These are phyloP conservation scores for Fratercula arctica DNA, from an alignment of 2,797 vertebrate genomes.

Conservation along the genomic window DNA sequence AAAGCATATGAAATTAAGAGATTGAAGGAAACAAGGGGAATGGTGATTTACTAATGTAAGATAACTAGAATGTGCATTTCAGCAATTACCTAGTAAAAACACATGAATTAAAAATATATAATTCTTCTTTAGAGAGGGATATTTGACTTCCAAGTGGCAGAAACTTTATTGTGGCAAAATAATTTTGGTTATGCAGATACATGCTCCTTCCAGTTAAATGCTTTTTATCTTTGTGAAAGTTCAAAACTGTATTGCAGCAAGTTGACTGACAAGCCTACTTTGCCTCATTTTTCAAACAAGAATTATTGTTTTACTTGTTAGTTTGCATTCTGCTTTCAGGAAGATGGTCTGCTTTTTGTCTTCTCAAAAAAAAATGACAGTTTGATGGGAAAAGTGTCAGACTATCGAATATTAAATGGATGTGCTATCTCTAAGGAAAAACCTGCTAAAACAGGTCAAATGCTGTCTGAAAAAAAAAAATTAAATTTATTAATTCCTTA, in stretches of 20 bases:
- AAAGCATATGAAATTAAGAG: not conserved
- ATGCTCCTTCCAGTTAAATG: not conserved
- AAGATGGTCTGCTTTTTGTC: not conserved
- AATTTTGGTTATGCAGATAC: not conserved
- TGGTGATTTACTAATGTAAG: not conserved
- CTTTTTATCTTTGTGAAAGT: not conserved
- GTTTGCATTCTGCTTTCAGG: slow-evolving; percentile 3
- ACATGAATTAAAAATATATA: not conserved
- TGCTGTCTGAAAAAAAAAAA: not conserved
- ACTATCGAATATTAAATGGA: slow-evolving; percentile 7
- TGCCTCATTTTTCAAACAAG: slow-evolving; percentile 15
- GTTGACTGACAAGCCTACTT: not conserved
- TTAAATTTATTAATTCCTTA: slow-evolving; percentile 9
- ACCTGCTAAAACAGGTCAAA: slow-evolving; percentile 5
- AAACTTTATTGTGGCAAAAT: not conserved
- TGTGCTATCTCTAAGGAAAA: not conserved
- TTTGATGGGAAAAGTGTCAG: slow-evolving; percentile 33
- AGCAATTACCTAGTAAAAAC: not conserved
- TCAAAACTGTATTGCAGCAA: not conserved
- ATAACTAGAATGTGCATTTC: not conserved
- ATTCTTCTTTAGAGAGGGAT: not conserved
- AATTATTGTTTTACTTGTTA: slow-evolving; percentile 2
- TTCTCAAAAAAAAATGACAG: not conserved
- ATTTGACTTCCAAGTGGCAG: not conserved
- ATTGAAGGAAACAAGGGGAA: not conserved